phyloP scores from a whole-genome alignment of 2,888 invertebrate species.

The Sinodicranocentrus sp. region DNA sequence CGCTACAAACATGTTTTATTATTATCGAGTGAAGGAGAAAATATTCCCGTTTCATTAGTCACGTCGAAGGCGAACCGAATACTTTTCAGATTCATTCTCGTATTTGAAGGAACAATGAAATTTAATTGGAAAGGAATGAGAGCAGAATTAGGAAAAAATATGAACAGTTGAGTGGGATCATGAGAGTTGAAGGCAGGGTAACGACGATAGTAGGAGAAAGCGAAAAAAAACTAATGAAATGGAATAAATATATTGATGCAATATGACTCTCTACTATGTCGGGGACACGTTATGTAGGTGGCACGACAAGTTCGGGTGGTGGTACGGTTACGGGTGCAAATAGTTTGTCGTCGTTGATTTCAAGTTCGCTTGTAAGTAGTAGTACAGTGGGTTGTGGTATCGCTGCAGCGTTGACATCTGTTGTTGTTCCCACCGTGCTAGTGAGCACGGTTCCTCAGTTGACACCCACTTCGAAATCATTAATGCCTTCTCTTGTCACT shows the following conservation, averaged over 20 bases:
- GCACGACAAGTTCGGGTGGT: slow-evolving; percentile 46
- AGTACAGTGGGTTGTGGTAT: slow-evolving; percentile 40
- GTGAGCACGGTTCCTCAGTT: slow-evolving; percentile 40
- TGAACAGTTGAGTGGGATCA: slow-evolving; percentile 2
- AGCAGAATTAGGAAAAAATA: neutral
- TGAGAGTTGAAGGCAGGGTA: slow-evolving; percentile 12
- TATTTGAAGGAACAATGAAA: neutral
- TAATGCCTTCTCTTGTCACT: slow-evolving; percentile 67
- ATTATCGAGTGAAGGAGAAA: too few species aligned
- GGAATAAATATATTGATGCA: neutral
- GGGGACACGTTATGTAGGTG: slow-evolving; percentile 25
- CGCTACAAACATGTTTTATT: neutral
- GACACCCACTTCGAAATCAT: slow-evolving; percentile 41
- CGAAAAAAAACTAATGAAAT: neutral
- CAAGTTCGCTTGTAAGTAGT: slow-evolving; percentile 61
- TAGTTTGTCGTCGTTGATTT: slow-evolving; percentile 55
- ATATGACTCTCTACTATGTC: neutral
- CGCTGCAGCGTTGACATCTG: slow-evolving; percentile 47
- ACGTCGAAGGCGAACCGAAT: too few species aligned
- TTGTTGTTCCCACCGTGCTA: slow-evolving; percentile 63
- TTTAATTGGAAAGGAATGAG: neutral
- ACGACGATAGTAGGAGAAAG: slow-evolving; percentile 7
- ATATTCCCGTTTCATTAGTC: too few species aligned
- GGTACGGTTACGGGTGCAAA: slow-evolving; percentile 46
- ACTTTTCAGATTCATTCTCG: too few species aligned